phyloP scores from a whole-genome alignment of 2,113 vertebrate genomes.

The Xyliphius kryptos region DNA sequence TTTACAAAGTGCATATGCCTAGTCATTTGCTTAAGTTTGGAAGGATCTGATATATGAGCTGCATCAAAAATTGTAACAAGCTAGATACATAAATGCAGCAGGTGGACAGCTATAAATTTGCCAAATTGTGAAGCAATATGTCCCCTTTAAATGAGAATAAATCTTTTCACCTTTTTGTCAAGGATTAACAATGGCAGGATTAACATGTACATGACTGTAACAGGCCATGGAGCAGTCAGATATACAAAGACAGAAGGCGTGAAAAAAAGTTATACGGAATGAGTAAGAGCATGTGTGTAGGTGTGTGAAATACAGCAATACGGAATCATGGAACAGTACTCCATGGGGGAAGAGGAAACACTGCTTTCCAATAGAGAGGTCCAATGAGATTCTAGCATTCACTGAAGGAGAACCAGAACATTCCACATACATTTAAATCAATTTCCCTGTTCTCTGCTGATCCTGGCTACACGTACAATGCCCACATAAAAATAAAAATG shows the following conservation, averaged over 20 bases:
- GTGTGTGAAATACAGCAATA: constrained; percentile 5
- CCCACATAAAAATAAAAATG: constrained; percentile 35
- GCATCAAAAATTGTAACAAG: no score
- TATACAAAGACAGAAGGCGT: constrained; percentile 5
- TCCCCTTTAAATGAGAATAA: no score
- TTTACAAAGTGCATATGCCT: constrained; percentile 3
- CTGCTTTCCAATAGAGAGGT: not conserved
- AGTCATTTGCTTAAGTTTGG: constrained; percentile 20
- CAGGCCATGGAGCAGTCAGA: constrained; percentile 3
- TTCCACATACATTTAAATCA: constrained; percentile 25
- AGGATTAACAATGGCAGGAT: no score
- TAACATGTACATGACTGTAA: no score
- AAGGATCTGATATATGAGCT: no score
- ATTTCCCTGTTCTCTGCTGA: constrained; percentile 10
- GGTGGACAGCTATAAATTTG: no score
- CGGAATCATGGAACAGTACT: constrained; percentile 6
- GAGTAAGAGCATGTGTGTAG: no score
- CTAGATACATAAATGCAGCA: no score
- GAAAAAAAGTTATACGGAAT: constrained; percentile 25
- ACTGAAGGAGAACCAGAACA: constrained; percentile 14
- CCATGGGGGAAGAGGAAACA: not conserved
- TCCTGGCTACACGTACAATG: constrained; percentile 14
- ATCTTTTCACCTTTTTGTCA: no score
- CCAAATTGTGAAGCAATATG: no score
- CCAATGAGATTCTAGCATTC: constrained; percentile 7